Evolutionary conservation across 1,140 invertebrate species (phyloP).

Genomic region (Chironomus tepperi): DNA sequence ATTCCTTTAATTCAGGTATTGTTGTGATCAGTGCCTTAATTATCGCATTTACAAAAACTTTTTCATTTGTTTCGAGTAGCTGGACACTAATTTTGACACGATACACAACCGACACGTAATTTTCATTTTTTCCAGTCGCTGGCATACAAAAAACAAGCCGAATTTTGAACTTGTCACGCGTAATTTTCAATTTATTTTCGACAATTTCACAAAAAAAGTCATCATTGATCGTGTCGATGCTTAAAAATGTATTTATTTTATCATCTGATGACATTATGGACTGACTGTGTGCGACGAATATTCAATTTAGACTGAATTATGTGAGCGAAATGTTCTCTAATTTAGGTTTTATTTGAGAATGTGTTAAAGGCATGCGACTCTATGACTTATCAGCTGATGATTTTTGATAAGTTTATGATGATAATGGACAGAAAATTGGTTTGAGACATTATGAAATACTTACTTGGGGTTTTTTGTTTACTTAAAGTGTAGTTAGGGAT

Average conservation of each 20-base stretch:
- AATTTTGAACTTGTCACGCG: not conserved
- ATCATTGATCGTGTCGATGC: not conserved
- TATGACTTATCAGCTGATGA: too few species aligned
- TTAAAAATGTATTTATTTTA: not conserved
- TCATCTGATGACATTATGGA: not conserved
- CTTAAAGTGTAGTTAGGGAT: too few species aligned
- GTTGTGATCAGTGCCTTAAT: not conserved
- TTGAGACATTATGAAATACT: too few species aligned
- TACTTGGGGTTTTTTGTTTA: too few species aligned
- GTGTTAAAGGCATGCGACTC: too few species aligned
- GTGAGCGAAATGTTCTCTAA: too few species aligned
- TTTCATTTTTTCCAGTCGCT: not conserved
- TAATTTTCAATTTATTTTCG: not conserved
- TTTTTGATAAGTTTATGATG: too few species aligned
- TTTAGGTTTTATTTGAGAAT: too few species aligned
- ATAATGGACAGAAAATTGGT: too few species aligned
- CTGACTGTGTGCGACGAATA: too few species aligned
- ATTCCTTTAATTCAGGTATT: not conserved
- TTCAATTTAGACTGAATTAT: too few species aligned
- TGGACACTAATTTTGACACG: not conserved
- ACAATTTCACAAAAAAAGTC: not conserved
- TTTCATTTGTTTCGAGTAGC: not conserved
- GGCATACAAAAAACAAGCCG: not conserved
- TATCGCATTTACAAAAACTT: not conserved
- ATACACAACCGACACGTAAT: not conserved